Conservation (phyloP, 2,888 invertebrate species). For the Adineta ricciae region DNA sequence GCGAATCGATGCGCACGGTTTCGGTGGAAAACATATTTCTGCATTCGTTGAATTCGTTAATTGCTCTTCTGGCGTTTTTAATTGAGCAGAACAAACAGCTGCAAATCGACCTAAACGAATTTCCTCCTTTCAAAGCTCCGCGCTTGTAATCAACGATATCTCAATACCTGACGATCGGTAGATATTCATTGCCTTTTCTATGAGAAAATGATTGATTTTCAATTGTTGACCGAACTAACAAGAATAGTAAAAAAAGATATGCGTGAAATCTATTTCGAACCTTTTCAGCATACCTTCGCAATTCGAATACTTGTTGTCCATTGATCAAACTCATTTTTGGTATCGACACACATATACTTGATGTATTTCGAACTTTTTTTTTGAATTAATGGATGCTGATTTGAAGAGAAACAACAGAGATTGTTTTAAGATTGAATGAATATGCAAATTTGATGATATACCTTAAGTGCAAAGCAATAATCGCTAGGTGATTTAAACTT, state of each 20-base stretch:
- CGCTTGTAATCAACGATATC: not conserved
- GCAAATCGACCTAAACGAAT: not conserved
- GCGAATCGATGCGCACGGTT: not conserved
- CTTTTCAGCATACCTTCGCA: constrained; percentile 63
- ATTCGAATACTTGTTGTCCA: constrained; percentile 91
- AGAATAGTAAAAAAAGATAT: not conserved
- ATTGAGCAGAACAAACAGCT: constrained; percentile 10
- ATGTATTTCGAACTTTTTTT: constrained; percentile 82
- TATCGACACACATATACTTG: constrained; percentile 91
- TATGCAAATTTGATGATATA: constrained; percentile 36
- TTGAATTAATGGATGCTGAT: constrained; percentile 71
- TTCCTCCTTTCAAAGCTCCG: too few relatives aligned
- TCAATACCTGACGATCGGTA: not conserved
- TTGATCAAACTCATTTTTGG: constrained; percentile 68
- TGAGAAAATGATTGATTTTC: constrained; percentile 65
- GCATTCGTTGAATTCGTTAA: not conserved
- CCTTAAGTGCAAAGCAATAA: constrained; percentile 84
- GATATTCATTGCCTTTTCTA: constrained; percentile 10
- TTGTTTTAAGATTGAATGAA: not conserved
- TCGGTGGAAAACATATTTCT: not conserved
- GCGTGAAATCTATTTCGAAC: not conserved
- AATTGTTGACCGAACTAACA: constrained; percentile 53
- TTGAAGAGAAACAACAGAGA: constrained; percentile 32
- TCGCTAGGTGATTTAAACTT: constrained; percentile 96
- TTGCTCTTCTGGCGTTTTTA: not conserved